These are phyloP conservation scores for Procambarus virginalis DNA, from an alignment of 1,140 invertebrate genomes.

Conservation along the genomic window DNA sequence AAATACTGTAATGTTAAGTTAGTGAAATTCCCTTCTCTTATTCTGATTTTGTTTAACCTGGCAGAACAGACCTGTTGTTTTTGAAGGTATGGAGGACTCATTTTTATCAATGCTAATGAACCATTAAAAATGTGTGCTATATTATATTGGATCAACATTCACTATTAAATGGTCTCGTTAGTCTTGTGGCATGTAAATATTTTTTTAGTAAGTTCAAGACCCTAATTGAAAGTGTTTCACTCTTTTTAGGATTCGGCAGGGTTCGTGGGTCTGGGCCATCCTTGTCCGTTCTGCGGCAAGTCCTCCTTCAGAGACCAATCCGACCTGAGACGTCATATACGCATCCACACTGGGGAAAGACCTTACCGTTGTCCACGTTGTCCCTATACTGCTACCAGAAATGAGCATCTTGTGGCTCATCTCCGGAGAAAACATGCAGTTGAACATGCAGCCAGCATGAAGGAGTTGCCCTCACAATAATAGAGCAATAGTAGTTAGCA, in stretches of 20 bases:
- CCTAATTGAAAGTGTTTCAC: slow-evolving; percentile 10
- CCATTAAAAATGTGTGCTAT: no score
- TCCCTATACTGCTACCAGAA: slow-evolving; percentile 25
- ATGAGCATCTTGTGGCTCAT: slow-evolving; percentile 34
- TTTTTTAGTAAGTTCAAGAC: neutral
- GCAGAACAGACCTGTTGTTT: no score
- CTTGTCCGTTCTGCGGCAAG: slow-evolving; percentile 7
- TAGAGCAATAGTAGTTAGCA: neutral
- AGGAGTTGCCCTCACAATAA: neutral
- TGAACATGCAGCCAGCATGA: neutral
- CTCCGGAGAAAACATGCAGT: slow-evolving; percentile 22
- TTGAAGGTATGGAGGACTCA: no score
- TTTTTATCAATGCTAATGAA: no score
- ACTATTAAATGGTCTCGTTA: neutral
- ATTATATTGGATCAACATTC: no score
- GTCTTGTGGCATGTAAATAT: neutral
- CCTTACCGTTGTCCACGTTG: slow-evolving; percentile 24
- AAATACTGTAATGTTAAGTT: no score
- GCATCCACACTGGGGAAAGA: slow-evolving; percentile 34
- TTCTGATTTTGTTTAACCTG: no score
- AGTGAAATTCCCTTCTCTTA: no score
- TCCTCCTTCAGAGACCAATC: slow-evolving; percentile 29
- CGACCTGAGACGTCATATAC: slow-evolving; percentile 30
- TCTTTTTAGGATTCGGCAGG: slow-evolving; percentile 5
- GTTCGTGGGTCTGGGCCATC: slow-evolving; percentile 6